Evolutionary conservation across 2,888 invertebrate genomes (phyloP).

Genomic region (Aleiodes alternator): DNA sequence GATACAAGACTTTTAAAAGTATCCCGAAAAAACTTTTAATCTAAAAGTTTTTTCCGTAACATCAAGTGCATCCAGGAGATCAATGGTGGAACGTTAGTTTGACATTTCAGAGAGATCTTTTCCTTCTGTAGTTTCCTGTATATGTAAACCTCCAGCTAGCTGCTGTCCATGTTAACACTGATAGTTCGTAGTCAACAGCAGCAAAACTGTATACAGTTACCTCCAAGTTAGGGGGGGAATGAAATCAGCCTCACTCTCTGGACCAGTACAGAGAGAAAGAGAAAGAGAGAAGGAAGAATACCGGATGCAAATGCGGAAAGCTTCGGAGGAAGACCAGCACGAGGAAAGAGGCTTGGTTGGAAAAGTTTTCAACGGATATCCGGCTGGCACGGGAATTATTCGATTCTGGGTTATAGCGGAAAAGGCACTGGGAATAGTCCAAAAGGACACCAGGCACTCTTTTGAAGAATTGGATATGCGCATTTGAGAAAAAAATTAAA

Average conservation of each 20-base stretch:
- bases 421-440: constrained; percentile 23
- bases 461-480: constrained; percentile 19
- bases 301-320: constrained; percentile 48
- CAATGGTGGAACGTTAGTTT: constrained; percentile 25
- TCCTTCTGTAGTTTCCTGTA: constrained; percentile 17
- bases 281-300: background rate
- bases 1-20: background rate
- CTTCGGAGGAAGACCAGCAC: constrained; percentile 33
- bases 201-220: constrained; percentile 1
- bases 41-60: constrained; percentile 3
- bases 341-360: constrained; percentile 21
- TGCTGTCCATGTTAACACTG: constrained; percentile 15
- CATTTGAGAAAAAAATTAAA: constrained; percentile 12
- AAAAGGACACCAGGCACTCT: background rate
- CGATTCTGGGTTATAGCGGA: constrained; percentile 44
- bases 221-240: background rate
- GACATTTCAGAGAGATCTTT: constrained; percentile 16
- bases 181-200: constrained; percentile 24
- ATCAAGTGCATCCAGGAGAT: constrained; percentile 28
- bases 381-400: constrained; percentile 51
- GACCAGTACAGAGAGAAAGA: constrained; percentile 16
- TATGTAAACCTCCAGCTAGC: constrained; percentile 2
- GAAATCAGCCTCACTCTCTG: constrained; percentile 3
- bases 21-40: constrained; percentile 21
- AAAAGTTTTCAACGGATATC: constrained; percentile 48